These are phyloP conservation scores for Syngnathus typhle DNA, from an alignment of 2,113 vertebrate genomes.

Conservation along the genomic window DNA sequence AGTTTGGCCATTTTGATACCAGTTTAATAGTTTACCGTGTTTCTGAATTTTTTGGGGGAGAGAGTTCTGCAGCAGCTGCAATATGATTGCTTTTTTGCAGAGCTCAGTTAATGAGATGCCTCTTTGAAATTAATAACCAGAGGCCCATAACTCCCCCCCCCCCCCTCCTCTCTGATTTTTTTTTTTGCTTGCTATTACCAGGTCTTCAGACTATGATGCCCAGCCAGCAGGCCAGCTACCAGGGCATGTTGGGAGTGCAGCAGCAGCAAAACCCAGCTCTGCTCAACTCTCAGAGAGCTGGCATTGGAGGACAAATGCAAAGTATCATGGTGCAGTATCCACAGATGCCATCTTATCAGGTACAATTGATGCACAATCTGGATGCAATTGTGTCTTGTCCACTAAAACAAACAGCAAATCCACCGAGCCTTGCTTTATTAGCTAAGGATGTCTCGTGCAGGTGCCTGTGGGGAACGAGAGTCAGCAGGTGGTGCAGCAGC, in stretches of 20 bases:
- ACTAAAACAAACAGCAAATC: background rate
- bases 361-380: slow-evolving; percentile 31
- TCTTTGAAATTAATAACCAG: too few relatives aligned
- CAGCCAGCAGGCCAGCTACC: slow-evolving; percentile 91
- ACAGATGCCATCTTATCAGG: slow-evolving; percentile 96
- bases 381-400: background rate
- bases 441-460: slow-evolving; percentile 52
- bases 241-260: slow-evolving; percentile 91
- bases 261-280: slow-evolving; percentile 86
- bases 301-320: slow-evolving; percentile 87
- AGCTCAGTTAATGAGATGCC: too few relatives aligned
- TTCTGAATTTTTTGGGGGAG: too few relatives aligned
- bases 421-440: background rate
- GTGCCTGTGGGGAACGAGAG: slow-evolving; percentile 89
- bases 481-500: slow-evolving; percentile 89
- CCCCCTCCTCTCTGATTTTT: background rate
- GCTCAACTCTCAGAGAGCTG: slow-evolving; percentile 81
- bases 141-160: background rate
- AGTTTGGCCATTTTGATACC: too few relatives aligned
- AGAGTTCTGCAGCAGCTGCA: too few relatives aligned
- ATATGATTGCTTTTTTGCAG: too few relatives aligned
- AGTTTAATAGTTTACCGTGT: too few relatives aligned
- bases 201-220: slow-evolving; percentile 93
- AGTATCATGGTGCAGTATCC: slow-evolving; percentile 97
- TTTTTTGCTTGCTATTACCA: slow-evolving; percentile 44